Base-by-base conservation (phyloP, 2,797 vertebrate genomes). In the Decapterus maruadsi region DNA sequence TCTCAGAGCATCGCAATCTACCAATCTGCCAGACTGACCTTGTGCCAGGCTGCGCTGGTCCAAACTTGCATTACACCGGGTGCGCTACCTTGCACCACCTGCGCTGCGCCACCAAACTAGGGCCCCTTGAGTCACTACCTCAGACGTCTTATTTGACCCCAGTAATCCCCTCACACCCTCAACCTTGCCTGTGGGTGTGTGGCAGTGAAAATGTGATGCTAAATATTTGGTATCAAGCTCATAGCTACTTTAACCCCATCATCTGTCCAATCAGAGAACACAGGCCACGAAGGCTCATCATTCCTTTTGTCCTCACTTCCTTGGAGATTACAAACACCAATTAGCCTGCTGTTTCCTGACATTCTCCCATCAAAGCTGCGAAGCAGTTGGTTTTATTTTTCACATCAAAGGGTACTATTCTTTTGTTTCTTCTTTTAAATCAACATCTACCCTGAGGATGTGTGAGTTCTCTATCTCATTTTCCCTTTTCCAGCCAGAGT, bases 391-490 rank as follows among this genome's bases (percentile, higher is more conserved):
- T 93, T 94, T 93, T 91, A 90, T 94, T 93, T 86, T 83, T 71
- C 77, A 94, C 91, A 94, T 95, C 93, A 94, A 94, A 93, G 89
- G 50, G 73, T 85, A 87, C 90, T 90, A 91, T 94, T 93, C 84
- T 89, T 93, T 91, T 87, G 90, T 90, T 92, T 91, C 84, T 90
- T 80, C 84, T 81, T 91, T 93, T 84, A 93, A 93, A 94, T 93
- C 92, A 94, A 89, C 93, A 94, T 92, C 91, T 85, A 90, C 85
- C 90, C 92, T 62, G 67, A 90, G 93, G 93, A 92, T 93, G 86
- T 90, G 74, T 63, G 80, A 78, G 66, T 79, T 76, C 83, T 83
- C 62, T 63, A 56, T 83, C 87, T 92, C 82, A 87, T 88, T 85
- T 86, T 79, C 67, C 38, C 67, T 77, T 82, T 59, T 81, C 45